phyloP scores from a whole-genome alignment of 2,888 invertebrate genomes.

The Ptychoptera contaminata region DNA sequence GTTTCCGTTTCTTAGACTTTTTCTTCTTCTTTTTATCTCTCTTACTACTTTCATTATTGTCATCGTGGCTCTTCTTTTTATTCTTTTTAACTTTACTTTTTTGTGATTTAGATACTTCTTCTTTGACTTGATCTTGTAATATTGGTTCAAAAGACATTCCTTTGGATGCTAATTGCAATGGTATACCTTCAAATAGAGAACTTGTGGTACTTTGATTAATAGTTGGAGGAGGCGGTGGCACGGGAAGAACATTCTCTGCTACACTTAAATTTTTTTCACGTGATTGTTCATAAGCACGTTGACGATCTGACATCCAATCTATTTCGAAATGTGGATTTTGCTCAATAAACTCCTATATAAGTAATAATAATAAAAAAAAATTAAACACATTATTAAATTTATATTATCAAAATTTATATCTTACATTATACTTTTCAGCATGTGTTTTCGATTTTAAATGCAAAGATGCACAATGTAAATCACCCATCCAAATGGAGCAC shows the following conservation, averaged over 20 bases:
- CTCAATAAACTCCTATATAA: slow-evolving; percentile 55
- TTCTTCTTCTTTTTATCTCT: slow-evolving; percentile 36
- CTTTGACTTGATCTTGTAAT: too few species aligned
- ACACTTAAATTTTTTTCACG: slow-evolving; percentile 12
- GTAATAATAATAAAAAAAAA: slow-evolving; percentile 1
- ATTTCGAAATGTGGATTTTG: slow-evolving; percentile 80
- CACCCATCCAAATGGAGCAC: slow-evolving; percentile 77
- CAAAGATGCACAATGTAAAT: slow-evolving; percentile 72
- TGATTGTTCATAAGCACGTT: slow-evolving; percentile 42
- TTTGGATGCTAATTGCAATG: slow-evolving; percentile 11
- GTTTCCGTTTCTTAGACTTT: slow-evolving; percentile 33
- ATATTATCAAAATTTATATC: slow-evolving; percentile 5
- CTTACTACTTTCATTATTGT: slow-evolving; percentile 20
- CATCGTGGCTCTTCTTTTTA: neutral
- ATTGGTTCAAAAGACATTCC: neutral
- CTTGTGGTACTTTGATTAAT: slow-evolving; percentile 7
- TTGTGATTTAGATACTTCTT: slow-evolving; percentile 16
- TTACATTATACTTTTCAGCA: slow-evolving; percentile 59
- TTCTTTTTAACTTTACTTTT: slow-evolving; percentile 42
- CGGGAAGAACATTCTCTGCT: slow-evolving; percentile 22
- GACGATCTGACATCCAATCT: slow-evolving; percentile 71
- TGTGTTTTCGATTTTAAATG: slow-evolving; percentile 69
- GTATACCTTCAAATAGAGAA: slow-evolving; percentile 11
- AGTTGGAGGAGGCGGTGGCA: slow-evolving; percentile 22
- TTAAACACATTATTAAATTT: neutral